A percentile compares a stretch with the other conserved stretches of the same genome.
These are phyloP conservation scores for Anguilla rostrata DNA, from an alignment of 2,113 vertebrate species.

Conservation along the genomic window DNA sequence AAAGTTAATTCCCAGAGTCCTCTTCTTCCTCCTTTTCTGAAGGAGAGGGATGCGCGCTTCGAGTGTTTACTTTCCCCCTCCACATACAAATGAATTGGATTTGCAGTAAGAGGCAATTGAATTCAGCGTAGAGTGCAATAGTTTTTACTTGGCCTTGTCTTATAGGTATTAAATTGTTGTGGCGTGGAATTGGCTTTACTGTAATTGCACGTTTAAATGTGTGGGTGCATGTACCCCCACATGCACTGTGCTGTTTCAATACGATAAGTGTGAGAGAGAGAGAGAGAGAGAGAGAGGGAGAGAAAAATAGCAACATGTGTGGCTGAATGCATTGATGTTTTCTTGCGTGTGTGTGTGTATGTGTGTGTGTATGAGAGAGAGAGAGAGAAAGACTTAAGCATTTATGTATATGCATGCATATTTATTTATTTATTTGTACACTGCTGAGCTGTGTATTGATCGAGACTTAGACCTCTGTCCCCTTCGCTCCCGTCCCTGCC, in stretches of 20 bases:
- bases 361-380: not conserved
- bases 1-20: not conserved
- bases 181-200: not conserved
- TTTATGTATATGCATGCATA: not conserved
- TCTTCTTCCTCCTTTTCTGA: not conserved
- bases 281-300: no score
- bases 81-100: slow-evolving; percentile 3
- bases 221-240: not conserved
- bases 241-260: no score
- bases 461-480: slow-evolving; percentile 41
- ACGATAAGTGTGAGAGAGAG: no score
- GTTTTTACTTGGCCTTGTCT: not conserved
- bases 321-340: no score
- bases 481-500: slow-evolving; percentile 16
- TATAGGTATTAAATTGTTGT: not conserved
- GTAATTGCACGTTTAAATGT: not conserved
- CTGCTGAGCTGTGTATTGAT: not conserved
- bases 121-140: not conserved
- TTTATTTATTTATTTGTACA: slow-evolving; percentile 8
- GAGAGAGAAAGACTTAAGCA: not conserved
- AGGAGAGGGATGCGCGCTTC: not conserved
- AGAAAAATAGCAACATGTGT: no score
- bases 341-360: not conserved
- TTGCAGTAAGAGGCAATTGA: not conserved
- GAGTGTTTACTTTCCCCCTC: slow-evolving; percentile 5